phyloP scores from a whole-genome alignment of 2,888 invertebrate species.

The Hirtodrosophila cameraria region DNA sequence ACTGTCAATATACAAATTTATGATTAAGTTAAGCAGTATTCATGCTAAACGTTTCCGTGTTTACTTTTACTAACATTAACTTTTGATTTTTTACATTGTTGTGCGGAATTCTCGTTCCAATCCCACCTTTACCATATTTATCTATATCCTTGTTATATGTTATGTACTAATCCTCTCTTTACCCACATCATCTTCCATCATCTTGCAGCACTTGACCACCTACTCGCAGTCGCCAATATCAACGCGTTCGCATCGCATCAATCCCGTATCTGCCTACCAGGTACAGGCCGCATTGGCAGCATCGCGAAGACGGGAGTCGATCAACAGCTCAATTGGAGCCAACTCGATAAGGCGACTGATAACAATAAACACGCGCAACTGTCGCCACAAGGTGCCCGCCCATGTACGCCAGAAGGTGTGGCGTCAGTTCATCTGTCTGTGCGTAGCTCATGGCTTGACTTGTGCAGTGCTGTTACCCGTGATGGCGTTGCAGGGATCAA shows the following conservation, averaged over 20 bases:
- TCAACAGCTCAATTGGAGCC: conserved; percentile 90
- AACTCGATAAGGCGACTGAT: conserved; percentile 91
- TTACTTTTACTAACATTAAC: too few relatives aligned
- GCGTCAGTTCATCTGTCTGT: conserved; percentile 81
- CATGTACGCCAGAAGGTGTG: conserved; percentile 82
- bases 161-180: too few relatives aligned
- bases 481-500: conserved; percentile 83
- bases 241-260: conserved; percentile 85
- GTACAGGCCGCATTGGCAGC: conserved; percentile 82
- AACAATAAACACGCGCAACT: conserved; percentile 86
- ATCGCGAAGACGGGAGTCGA: conserved; percentile 87
- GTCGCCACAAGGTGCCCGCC: conserved; percentile 83
- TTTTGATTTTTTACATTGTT: too few relatives aligned
- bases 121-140: too few relatives aligned
- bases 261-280: conserved; percentile 83
- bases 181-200: not conserved
- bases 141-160: too few relatives aligned
- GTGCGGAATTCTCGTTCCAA: too few relatives aligned
- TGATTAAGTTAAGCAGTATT: too few relatives aligned
- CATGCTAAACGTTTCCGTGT: too few relatives aligned
- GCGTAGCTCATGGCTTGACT: conserved; percentile 81
- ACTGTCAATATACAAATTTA: too few relatives aligned
- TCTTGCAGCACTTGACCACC: conserved; percentile 85
- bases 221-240: conserved; percentile 88
- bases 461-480: conserved; percentile 82